phyloP scores from a whole-genome alignment of 1,140 invertebrate genomes.

The Nebria ingens region DNA sequence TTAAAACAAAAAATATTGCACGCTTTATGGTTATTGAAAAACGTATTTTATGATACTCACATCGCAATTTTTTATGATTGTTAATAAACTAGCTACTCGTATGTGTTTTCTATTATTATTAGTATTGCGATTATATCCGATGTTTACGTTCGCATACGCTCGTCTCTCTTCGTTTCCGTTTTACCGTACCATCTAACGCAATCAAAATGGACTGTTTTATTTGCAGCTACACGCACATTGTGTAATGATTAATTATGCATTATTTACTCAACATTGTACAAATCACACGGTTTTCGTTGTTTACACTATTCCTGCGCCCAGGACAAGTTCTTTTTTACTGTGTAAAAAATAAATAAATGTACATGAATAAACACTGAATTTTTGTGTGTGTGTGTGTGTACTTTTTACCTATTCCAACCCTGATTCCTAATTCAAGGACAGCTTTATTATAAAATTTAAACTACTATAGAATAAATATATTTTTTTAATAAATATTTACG shows the following conservation, averaged over 20 bases:
- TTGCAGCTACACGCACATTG: constrained; percentile 3
- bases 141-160: neutral
- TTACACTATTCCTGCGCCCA: too few species aligned
- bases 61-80: constrained; percentile 1
- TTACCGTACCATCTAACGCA: neutral
- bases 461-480: too few species aligned
- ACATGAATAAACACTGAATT: too few species aligned
- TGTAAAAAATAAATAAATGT: too few species aligned
- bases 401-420: too few species aligned
- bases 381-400: too few species aligned
- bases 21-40: neutral
- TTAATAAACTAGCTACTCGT: neutral
- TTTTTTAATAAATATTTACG: too few species aligned
- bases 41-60: neutral
- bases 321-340: too few species aligned
- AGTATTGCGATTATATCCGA: neutral
- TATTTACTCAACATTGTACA: neutral
- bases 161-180: neutral
- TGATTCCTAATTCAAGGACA: too few species aligned
- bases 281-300: constrained; percentile 3
- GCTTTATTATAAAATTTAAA: too few species aligned
- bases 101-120: neutral
- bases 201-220: constrained; percentile 9
- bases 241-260: constrained; percentile 4
- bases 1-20: neutral